Evolutionary conservation across 1,140 invertebrate genomes (phyloP).

Genomic region (Nasonia longicornis): DNA sequence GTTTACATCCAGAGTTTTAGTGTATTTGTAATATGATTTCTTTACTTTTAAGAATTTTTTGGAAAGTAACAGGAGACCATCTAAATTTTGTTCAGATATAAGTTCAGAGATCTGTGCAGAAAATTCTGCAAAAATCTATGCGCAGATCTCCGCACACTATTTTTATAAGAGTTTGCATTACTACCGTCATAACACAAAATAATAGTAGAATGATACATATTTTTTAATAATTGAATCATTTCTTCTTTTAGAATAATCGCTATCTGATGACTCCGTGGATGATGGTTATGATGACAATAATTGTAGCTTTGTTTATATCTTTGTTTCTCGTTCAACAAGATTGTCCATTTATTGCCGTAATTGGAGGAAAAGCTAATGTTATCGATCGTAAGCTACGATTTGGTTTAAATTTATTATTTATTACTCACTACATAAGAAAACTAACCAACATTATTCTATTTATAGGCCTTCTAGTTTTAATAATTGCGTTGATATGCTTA

Average conservation of each 20-base stretch:
- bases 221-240: constrained; percentile 39
- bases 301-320: constrained; percentile 60
- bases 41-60: no score
- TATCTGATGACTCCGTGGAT: constrained; percentile 69
- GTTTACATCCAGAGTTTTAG: no score
- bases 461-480: constrained; percentile 58
- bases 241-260: constrained; percentile 61
- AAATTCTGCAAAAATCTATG: no score
- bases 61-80: no score
- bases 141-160: no score
- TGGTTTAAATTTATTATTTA: neutral
- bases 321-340: constrained; percentile 62
- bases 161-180: no score
- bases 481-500: constrained; percentile 60
- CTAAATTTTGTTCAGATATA: no score
- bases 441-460: constrained; percentile 38
- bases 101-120: no score
- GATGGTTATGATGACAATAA: constrained; percentile 66
- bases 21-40: no score
- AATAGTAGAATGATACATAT: neutral
- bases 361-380: constrained; percentile 61
- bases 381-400: constrained; percentile 58
- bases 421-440: neutral
- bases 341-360: constrained; percentile 59
- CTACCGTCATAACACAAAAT: no score